Percentiles rank a stretch among this genome's conserved stretches.
phyloP scores from a whole-genome alignment of 2,888 invertebrate species.

The Drosophila pullipes region DNA sequence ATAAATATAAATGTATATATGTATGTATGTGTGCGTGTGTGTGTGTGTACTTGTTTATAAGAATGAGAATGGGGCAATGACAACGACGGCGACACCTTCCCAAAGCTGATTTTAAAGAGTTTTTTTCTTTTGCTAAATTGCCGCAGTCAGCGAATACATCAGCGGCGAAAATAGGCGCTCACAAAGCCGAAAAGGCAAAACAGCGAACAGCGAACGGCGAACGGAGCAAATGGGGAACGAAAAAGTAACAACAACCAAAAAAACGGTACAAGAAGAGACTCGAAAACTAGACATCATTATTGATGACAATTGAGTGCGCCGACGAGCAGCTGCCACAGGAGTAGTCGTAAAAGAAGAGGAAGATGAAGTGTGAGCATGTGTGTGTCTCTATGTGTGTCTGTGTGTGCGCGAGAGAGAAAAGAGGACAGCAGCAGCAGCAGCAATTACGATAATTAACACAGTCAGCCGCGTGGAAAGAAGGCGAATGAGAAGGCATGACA shows the following conservation, averaged over 20 bases:
- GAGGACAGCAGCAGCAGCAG: slow-evolving; percentile 60
- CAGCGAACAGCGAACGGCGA: slow-evolving; percentile 11
- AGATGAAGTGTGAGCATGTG: slow-evolving; percentile 14
- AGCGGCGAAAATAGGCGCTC: slow-evolving; percentile 80
- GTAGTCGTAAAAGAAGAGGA: slow-evolving; percentile 24
- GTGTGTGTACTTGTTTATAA: slow-evolving; percentile 19
- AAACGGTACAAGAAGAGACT: slow-evolving; percentile 61
- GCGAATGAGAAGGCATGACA: slow-evolving; percentile 19
- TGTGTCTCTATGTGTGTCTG: slow-evolving; percentile 10
- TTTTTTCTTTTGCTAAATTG: slow-evolving; percentile 74
- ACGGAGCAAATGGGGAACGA: slow-evolving; percentile 7
- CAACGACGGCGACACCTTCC: slow-evolving; percentile 66
- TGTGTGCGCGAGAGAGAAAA: slow-evolving; percentile 35
- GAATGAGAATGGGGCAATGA: slow-evolving; percentile 49
- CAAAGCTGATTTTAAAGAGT: slow-evolving; percentile 71
- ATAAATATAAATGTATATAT: background rate
- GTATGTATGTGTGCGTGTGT: background rate
- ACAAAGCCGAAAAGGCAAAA: slow-evolving; percentile 65
- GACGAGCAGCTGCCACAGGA: slow-evolving; percentile 69
- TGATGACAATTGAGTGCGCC: slow-evolving; percentile 85
- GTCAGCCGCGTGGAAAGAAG: slow-evolving; percentile 81
- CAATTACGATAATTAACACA: slow-evolving; percentile 84
- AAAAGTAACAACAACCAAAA: slow-evolving; percentile 22
- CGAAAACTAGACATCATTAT: slow-evolving; percentile 84
- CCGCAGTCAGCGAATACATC: slow-evolving; percentile 83